Evolutionary conservation across 2,888 invertebrate genomes (phyloP), one percentile per base, ranked within the genome.

Genomic region (Scaptomyza cyrtandrae): DNA sequence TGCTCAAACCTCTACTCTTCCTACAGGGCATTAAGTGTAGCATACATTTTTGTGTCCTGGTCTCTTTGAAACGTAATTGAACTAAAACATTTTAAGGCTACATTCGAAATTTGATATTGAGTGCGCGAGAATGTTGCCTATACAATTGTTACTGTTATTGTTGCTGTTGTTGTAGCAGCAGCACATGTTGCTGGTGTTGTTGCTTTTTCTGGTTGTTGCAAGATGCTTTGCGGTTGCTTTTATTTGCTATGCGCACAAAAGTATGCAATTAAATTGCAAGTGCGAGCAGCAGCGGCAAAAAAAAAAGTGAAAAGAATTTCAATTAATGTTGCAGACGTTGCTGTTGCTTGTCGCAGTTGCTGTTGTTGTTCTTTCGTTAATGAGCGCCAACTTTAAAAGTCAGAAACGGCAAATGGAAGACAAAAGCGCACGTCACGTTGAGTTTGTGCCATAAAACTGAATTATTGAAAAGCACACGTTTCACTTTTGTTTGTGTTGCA

Each of bases 381-480:
- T 83, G 88, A 83, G 88, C 84, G 63, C 44, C 87, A 75, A 80
- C 84, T 88, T 86, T 69, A 77, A 80, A 80, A 69, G 75, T 71
- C 81, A 69, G 58, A 67, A 64, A 61, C 62, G 53, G 39, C 56
- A 63, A 58, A 60, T 46, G 33, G 61, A 50, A 70, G 78, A 88
- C 86, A 83, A 88, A 69, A 63, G 65, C 33, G 33, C 63, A 74
- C 60, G 63, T 69, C 71, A 78, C 82, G 82, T 78, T 71, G 85
- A 70, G 84, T 68, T 72, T 87, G 75, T 89, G 89, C 78, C 75
- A 89, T 85, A 79, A 86, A 89, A 85, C 88, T 85, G 89, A 85
- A 89, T 89, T 85, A 85, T 85, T 85, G 85, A 89, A 85, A 86
- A 82, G 88, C 88, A 85, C 85, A 85, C 85, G 85, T 85, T 83